These are phyloP conservation scores for Okamejei kenojei DNA, from an alignment of 2,797 vertebrate species.

Conservation along the genomic window DNA sequence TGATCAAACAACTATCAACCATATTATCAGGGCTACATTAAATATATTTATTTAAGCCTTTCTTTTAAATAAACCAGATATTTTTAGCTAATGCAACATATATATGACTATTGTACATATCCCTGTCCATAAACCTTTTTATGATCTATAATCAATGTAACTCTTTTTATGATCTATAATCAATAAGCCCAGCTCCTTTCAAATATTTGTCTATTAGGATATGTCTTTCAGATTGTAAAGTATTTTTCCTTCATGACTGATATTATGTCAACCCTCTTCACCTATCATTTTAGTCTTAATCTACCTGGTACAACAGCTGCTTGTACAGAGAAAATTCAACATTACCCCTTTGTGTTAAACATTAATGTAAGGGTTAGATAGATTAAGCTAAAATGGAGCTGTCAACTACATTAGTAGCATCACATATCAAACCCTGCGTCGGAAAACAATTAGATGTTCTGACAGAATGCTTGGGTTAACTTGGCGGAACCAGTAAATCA, in stretches of 20 bases:
- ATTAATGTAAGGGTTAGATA: neutral
- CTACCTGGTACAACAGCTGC: neutral
- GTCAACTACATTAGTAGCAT: too few species aligned
- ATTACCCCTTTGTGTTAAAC: neutral
- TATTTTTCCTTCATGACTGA: neutral
- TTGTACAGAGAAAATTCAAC: neutral
- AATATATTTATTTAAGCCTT: neutral
- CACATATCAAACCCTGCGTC: too few species aligned
- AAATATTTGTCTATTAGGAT: neutral
- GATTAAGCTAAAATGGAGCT: too few species aligned
- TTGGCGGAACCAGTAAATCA: too few species aligned
- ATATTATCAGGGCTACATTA: neutral
- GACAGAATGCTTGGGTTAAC: too few species aligned
- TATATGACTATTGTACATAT: neutral
- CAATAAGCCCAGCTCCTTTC: neutral
- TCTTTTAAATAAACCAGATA: neutral
- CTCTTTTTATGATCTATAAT: neutral
- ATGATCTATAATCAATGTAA: neutral
- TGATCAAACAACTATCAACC: neutral
- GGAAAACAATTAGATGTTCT: too few species aligned
- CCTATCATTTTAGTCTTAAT: neutral
- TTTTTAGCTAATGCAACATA: neutral
- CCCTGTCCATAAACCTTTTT: neutral
- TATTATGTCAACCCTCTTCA: neutral
- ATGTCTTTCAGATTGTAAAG: neutral